phyloP scores from a whole-genome alignment of 2,113 vertebrate species.

The Athene noctua region DNA sequence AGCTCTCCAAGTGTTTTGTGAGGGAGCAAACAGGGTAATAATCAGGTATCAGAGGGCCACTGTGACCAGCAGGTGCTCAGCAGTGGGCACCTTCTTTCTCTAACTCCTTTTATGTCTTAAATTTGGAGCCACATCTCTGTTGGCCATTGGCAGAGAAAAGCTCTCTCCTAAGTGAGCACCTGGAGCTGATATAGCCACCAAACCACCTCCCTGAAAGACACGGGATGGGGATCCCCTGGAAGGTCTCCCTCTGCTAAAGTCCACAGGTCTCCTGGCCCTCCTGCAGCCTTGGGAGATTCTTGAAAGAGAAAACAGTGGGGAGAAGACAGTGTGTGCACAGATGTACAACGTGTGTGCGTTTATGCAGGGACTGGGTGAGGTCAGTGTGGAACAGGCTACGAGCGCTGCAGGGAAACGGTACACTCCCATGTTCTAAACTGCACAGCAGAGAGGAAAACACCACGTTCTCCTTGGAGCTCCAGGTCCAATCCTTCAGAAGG shows the following conservation, averaged over 20 bases:
- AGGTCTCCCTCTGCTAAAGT: not conserved
- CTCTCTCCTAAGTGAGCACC: not conserved
- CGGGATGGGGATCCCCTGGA: not conserved
- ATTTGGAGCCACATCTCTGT: not conserved
- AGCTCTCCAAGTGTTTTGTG: not conserved
- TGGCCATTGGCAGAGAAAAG: not conserved
- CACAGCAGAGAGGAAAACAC: not conserved
- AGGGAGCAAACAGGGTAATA: not conserved
- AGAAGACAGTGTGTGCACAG: not conserved
- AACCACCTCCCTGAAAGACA: not conserved
- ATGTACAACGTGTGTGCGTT: not conserved
- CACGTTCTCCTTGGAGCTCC: not conserved
- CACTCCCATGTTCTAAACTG: not conserved
- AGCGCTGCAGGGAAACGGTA: not conserved
- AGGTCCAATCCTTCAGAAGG: not conserved
- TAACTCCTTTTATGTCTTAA: not conserved
- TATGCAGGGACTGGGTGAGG: not conserved
- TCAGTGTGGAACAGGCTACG: not conserved
- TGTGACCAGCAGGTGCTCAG: not conserved
- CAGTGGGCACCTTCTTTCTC: not conserved
- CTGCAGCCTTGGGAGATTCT: not conserved
- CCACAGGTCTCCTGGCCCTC: not conserved
- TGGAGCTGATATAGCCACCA: not conserved
- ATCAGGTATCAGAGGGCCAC: not conserved
- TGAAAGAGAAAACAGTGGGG: not conserved